Percentiles rank a stretch among this genome's conserved stretches.
phyloP scores from a whole-genome alignment of 2,113 vertebrate species.

The Tachysurus vachellii region DNA sequence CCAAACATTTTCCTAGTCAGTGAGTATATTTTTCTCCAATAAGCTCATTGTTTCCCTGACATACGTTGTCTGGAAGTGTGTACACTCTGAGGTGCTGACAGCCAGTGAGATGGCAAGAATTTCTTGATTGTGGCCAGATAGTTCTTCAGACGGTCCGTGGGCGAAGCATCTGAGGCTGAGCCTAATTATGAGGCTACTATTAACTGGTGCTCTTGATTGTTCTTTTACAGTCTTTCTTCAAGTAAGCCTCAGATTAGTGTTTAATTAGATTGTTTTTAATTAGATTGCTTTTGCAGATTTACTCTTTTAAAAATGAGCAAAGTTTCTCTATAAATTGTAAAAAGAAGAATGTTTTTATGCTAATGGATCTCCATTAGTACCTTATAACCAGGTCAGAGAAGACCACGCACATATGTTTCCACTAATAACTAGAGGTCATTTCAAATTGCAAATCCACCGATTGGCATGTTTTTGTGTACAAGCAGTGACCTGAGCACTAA shows the following conservation, averaged over 20 bases:
- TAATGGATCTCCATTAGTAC: not conserved
- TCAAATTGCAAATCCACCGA: not conserved
- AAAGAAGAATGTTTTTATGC: not conserved
- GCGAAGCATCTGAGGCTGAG: slow-evolving; percentile 7
- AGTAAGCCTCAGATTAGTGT: not conserved
- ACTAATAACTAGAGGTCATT: not conserved
- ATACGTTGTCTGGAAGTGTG: not conserved
- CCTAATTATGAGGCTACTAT: not conserved
- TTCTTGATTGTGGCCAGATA: slow-evolving; percentile 1
- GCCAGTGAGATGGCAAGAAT: slow-evolving; percentile 7
- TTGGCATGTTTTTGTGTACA: not conserved
- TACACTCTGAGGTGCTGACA: not conserved
- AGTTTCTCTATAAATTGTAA: not conserved
- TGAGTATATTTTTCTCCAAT: not conserved
- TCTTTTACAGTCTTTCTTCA: not conserved
- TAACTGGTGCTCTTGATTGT: not conserved
- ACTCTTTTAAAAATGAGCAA: not conserved
- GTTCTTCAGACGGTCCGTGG: slow-evolving; percentile 4
- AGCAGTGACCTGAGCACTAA: not conserved
- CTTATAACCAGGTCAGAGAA: not conserved
- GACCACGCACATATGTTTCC: not conserved
- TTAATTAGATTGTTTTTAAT: too few species aligned
- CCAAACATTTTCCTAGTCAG: not conserved
- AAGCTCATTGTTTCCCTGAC: not conserved
- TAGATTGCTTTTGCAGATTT: not conserved